phyloP scores from a whole-genome alignment of 2,113 vertebrate genomes.

The Semicossyphus pulcher region DNA sequence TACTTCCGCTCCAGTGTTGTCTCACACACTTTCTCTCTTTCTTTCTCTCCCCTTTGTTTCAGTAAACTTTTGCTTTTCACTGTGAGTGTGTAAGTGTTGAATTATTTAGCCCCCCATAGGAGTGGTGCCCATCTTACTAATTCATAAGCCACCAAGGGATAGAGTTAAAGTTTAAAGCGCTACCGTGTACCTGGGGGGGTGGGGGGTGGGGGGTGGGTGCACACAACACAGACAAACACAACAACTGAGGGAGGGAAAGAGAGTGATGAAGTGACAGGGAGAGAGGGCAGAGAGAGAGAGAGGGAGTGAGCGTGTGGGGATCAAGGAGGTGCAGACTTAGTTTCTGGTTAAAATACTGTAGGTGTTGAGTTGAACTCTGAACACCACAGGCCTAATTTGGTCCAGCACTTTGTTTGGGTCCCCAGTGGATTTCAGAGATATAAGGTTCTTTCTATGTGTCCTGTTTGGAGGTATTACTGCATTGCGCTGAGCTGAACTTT shows the following conservation, averaged over 20 bases:
- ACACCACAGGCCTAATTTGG: constrained; percentile 55
- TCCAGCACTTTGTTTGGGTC: constrained; percentile 37
- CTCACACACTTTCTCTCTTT: constrained; percentile 31
- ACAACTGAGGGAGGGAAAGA: constrained; percentile 45
- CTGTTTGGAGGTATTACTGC: constrained; percentile 19
- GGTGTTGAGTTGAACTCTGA: constrained; percentile 22
- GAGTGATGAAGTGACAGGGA: constrained; percentile 31
- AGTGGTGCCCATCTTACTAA: constrained; percentile 85
- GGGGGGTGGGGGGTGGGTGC: constrained; percentile 3
- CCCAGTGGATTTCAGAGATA: constrained; percentile 45
- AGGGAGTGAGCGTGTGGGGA: constrained; percentile 24
- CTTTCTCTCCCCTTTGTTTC: constrained; percentile 76
- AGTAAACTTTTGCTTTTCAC: constrained; percentile 85
- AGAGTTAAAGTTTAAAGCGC: constrained; percentile 84
- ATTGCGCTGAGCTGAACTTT: not conserved
- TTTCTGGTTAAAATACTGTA: constrained; percentile 27
- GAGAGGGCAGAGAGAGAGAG: constrained; percentile 24
- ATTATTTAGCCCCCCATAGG: constrained; percentile 88
- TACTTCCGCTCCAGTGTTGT: constrained; percentile 69
- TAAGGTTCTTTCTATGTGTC: constrained; percentile 12
- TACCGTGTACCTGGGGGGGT: constrained; percentile 74
- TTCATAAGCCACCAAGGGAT: constrained; percentile 88
- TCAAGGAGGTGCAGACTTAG: constrained; percentile 17
- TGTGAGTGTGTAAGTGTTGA: constrained; percentile 77
- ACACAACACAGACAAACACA: constrained; percentile 73